Conservation (phyloP, 2,888 invertebrate species). For the Schrankia costaestrigalis region DNA sequence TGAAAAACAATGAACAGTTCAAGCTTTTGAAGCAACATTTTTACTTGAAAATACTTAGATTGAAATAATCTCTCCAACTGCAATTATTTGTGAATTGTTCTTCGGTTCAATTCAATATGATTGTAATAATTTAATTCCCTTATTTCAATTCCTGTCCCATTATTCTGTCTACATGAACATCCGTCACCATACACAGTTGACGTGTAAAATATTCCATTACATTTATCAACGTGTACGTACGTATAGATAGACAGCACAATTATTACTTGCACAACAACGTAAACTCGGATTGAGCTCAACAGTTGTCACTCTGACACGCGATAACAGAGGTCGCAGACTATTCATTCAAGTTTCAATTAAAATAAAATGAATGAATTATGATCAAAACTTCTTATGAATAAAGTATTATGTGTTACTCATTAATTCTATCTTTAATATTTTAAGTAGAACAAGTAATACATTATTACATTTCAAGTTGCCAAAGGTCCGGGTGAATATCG, state of each 20-base stretch:
- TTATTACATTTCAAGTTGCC: conserved; percentile 9
- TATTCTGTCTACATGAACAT: no score
- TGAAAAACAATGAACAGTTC: no score
- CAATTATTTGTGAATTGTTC: no score
- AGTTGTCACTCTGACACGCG: conserved; percentile 41
- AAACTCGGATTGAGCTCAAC: conserved; percentile 39
- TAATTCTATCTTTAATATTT: conserved; percentile 1
- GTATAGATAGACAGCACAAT: conserved; percentile 8
- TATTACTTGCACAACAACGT: conserved; percentile 30
- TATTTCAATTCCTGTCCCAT: neutral
- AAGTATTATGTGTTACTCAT: conserved; percentile 9
- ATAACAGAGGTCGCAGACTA: conserved; percentile 57
- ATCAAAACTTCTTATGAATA: conserved; percentile 16
- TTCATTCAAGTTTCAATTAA: conserved; percentile 62
- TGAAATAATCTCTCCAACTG: no score
- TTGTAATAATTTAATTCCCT: neutral
- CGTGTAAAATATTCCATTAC: conserved; percentile 31
- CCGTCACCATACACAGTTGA: no score
- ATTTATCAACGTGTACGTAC: conserved; percentile 21
- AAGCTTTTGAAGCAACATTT: no score
- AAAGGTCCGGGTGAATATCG: conserved; percentile 10
- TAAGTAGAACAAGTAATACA: conserved; percentile 4
- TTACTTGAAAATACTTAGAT: no score
- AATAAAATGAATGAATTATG: conserved; percentile 55
- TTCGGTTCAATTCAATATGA: neutral